phyloP scores from a whole-genome alignment of 2,113 vertebrate genomes.

The Diglossa brunneiventris region DNA sequence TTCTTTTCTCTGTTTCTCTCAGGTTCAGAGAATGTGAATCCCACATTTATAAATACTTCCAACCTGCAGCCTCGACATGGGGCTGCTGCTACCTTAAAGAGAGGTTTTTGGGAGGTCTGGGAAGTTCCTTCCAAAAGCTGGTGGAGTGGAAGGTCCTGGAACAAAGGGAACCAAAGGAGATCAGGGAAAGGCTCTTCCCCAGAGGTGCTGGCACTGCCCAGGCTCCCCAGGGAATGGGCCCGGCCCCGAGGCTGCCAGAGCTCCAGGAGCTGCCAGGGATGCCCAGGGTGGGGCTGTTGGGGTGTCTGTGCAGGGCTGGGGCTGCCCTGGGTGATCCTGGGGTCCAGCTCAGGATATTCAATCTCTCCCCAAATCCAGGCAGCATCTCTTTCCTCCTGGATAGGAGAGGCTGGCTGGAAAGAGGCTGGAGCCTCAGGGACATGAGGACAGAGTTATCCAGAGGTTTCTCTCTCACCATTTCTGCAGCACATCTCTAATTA shows the following conservation, averaged over 20 bases:
- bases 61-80: fast-evolving
- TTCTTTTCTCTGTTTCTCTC: too few species aligned
- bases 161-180: neutral
- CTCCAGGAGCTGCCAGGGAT: neutral
- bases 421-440: neutral
- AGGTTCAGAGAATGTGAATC: too few species aligned
- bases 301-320: neutral
- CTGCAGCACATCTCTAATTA: neutral
- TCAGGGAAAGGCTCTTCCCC: neutral
- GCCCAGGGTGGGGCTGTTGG: neutral
- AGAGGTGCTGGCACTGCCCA: neutral
- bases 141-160: neutral
- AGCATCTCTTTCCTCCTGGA: neutral
- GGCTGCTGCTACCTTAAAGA: neutral
- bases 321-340: fast-evolving
- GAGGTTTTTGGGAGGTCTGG: neutral
- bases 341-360: neutral
- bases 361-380: neutral
- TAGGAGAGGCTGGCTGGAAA: neutral
- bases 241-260: neutral
- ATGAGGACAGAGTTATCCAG: neutral
- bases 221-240: neutral
- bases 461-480: neutral
- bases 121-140: neutral
- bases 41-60: neutral